These are phyloP conservation scores for Garrulus glandarius DNA, from an alignment of 2,797 vertebrate species.

Conservation along the genomic window DNA sequence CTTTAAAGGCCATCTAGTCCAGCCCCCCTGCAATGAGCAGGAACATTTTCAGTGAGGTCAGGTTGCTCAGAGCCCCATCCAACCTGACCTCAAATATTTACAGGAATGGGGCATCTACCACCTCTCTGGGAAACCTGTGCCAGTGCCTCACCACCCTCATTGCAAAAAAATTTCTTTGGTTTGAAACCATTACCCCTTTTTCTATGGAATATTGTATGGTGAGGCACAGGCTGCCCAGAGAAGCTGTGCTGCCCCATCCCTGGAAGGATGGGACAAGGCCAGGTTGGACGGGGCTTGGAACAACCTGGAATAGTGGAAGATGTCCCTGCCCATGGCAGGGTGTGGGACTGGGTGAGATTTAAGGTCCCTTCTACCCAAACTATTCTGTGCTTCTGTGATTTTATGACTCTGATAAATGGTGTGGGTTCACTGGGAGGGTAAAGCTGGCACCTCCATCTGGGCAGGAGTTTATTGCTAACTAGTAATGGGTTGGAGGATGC, in stretches of 20 bases:
- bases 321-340: background rate
- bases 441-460: background rate
- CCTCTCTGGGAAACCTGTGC: background rate
- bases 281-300: fast-evolving
- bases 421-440: background rate
- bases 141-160: background rate
- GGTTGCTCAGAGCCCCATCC: background rate
- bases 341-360: background rate
- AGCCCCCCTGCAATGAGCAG: background rate
- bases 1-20: background rate
- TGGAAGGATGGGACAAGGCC: background rate
- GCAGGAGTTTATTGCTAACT: background rate
- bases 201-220: fast-evolving
- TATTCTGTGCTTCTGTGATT: background rate
- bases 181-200: background rate
- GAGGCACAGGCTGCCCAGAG: background rate
- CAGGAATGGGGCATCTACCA: background rate
- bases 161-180: background rate
- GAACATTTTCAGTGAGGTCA: background rate
- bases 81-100: background rate
- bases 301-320: fast-evolving
- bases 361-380: background rate
- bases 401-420: fast-evolving
- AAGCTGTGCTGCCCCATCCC: background rate
- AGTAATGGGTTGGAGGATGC: background rate